A percentile compares a stretch with the other conserved stretches of the same genome.
Evolutionary conservation across 2,113 vertebrate species (phyloP).

Genomic region (Seriola dumerili): DNA sequence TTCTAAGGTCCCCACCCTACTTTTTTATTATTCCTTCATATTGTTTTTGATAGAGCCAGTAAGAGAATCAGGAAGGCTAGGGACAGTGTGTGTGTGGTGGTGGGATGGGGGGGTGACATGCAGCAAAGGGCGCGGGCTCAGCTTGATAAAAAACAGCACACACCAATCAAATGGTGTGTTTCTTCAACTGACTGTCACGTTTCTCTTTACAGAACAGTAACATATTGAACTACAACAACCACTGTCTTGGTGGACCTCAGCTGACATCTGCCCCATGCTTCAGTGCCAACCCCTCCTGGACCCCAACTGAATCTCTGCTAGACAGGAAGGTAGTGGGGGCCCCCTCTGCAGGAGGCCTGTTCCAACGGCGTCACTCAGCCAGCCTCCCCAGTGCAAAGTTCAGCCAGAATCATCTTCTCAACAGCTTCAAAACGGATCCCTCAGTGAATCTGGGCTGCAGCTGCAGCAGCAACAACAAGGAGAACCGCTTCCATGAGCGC

Average conservation of each 20-base stretch:
- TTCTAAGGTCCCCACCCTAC: no score
- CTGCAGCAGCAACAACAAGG: conserved; percentile 52
- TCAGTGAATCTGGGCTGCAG: conserved; percentile 39
- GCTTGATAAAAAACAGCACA: not conserved
- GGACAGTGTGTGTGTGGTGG: no score
- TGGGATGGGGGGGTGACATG: no score
- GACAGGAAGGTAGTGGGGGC: conserved; percentile 90
- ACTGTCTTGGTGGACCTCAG: conserved; percentile 35
- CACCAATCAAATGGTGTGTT: not conserved
- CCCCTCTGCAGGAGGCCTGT: conserved; percentile 82
- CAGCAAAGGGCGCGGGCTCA: not conserved
- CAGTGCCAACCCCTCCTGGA: conserved; percentile 56
- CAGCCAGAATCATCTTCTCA: conserved; percentile 86
- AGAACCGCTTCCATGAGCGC: conserved; percentile 89
- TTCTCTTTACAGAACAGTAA: conserved; percentile 78
- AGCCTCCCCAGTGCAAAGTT: conserved; percentile 87
- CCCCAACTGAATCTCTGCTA: conserved; percentile 85
- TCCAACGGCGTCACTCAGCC: conserved; percentile 88
- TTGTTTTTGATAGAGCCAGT: no score
- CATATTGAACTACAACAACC: conserved; percentile 80
- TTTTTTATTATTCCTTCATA: no score
- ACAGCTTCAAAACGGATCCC: conserved; percentile 85
- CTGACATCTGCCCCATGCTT: conserved; percentile 28
- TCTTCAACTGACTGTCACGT: not conserved
- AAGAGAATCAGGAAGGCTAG: no score